Evolutionary conservation across 35 echinoderm and acorn worm genomes (phyloP), one percentile per base, ranked within the genome.

Genomic region (Acanthaster planci): DNA sequence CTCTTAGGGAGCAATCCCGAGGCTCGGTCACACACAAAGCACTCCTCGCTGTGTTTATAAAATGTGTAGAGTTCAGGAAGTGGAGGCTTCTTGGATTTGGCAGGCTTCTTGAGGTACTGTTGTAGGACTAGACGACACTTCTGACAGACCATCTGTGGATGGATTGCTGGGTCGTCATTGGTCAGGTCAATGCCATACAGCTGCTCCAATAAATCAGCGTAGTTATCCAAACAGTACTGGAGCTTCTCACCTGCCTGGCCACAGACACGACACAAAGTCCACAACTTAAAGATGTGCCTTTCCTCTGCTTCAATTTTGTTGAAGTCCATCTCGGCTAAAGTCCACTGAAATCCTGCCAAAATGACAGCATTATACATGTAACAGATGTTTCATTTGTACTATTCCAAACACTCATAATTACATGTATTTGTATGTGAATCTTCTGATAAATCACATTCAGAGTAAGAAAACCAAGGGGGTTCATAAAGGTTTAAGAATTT

Each of bases 221-320:
- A 72, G 64, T 72, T 72, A 8, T 72, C 64, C 34, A 72, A 72
- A 8, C 64, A 72, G 64, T 72, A 72, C 64, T 72, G 64, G 14
- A 72, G 34, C 64, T 72, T 72, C 64, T 72, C 64, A 27, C 64
- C 64, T 31, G 64, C 64, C 34, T 72, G 64, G 64, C 64, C 64
- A 34, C 64, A 72, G 64, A 72, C 64, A 72, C 64, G 64, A 16
- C 64, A 72, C 23, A 72, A 34, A 14, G 64, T 72, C 64, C 64
- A 72, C 26, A 72, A 26, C n/a, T 72, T 72, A 9, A 72, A 72
- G 64, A 72, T 72, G 26, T 72, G 64, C 64, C 64, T 72, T 26
- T 72, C 64, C 64, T 72, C 64, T 14, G 64, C 64, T 72, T 72
- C 64, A 36, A 72, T 72, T 34, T 34, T 30, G 64, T 72, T 72